These are phyloP conservation scores for Clarias laeviceps DNA, from an alignment of 2,797 vertebrate species.

Conservation along the genomic window DNA sequence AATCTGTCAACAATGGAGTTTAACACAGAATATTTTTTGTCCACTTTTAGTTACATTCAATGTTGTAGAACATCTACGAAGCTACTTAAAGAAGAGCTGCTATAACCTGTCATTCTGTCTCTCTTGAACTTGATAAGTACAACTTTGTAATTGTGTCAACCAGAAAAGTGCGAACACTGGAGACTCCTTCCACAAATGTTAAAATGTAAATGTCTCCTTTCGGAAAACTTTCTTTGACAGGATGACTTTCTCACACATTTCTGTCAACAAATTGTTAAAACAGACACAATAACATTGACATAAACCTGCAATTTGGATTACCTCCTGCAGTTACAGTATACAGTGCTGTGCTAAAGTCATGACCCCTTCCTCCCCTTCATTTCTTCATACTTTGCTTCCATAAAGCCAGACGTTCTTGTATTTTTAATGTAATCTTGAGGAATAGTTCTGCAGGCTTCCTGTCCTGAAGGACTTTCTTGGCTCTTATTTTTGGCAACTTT, in stretches of 20 bases:
- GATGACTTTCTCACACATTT: too few species aligned
- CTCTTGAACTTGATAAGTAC: neutral
- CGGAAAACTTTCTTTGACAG: neutral
- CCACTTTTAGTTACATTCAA: neutral
- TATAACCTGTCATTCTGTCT: neutral
- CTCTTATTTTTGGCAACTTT: too few species aligned
- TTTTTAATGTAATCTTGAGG: too few species aligned
- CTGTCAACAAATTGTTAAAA: neutral
- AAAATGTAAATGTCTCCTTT: neutral
- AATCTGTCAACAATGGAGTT: neutral
- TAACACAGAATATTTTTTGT: neutral
- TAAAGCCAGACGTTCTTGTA: too few species aligned
- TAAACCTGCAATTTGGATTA: neutral
- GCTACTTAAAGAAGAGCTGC: neutral
- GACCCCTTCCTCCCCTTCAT: too few species aligned
- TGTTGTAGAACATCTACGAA: neutral
- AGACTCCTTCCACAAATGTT: neutral
- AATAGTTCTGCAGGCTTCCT: too few species aligned
- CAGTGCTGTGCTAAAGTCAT: neutral
- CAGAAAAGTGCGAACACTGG: neutral
- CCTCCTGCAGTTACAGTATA: neutral
- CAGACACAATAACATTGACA: neutral
- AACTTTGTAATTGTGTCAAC: neutral
- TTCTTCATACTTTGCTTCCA: too few species aligned
- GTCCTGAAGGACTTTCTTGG: too few species aligned